These are phyloP conservation scores for Volucella zonaria DNA, from an alignment of 2,888 invertebrate species.

Conservation along the genomic window DNA sequence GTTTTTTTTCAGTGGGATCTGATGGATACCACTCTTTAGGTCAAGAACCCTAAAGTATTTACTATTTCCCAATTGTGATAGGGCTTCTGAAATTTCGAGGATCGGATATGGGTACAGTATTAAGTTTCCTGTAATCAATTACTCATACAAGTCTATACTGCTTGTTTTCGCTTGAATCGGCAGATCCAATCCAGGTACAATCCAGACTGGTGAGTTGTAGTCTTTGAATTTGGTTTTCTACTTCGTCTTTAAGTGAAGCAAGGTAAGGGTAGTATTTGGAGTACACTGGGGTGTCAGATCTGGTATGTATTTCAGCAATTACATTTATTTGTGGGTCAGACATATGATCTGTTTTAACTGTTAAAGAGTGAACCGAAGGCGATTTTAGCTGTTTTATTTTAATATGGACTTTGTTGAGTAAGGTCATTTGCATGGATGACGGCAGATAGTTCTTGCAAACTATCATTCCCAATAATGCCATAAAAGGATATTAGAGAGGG, in stretches of 20 bases:
- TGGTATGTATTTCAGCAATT: background rate
- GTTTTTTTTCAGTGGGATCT: conserved; percentile 27
- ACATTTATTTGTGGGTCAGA: background rate
- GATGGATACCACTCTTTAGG: conserved; percentile 40
- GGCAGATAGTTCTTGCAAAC: background rate
- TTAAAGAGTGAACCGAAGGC: conserved; percentile 25
- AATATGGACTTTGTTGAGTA: conserved; percentile 24
- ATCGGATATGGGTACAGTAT: conserved; percentile 49
- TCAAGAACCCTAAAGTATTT: conserved; percentile 33
- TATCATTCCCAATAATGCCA: conserved; percentile 23
- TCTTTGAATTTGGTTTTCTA: conserved; percentile 33
- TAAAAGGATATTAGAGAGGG: conserved; percentile 1
- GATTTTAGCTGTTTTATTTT: conserved; percentile 42
- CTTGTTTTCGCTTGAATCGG: background rate
- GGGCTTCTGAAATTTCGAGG: conserved; percentile 22
- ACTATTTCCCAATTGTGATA: conserved; percentile 34
- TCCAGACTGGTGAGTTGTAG: conserved; percentile 52
- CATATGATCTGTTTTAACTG: conserved; percentile 27
- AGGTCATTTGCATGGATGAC: conserved; percentile 5
- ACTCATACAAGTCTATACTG: conserved; percentile 6
- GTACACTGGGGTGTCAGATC: conserved; percentile 20
- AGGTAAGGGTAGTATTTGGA: conserved; percentile 17
- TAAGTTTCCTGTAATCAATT: conserved; percentile 7
- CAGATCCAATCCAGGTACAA: too few relatives aligned
- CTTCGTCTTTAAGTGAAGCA: conserved; percentile 26